Base-by-base conservation (phyloP, 1,140 invertebrate genomes). In the Tenebrio molitor region DNA sequence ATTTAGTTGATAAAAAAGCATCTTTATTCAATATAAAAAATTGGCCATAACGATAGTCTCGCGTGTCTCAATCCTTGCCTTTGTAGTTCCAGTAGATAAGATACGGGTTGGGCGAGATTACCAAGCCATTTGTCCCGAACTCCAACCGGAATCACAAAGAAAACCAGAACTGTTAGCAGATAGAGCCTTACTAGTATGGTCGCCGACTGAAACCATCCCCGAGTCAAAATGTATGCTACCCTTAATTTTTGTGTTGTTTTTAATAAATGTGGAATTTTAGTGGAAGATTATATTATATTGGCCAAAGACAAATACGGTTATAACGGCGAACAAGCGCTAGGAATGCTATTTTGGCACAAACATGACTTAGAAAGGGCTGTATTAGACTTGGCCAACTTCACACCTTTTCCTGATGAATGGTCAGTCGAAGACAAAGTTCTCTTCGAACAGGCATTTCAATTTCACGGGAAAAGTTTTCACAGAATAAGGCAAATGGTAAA, bases 231-330 rank as follows among this genome's bases (percentile, higher is more conserved):
- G 95, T 96, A 89, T 58, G 50, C 23, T 39, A 39, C 23, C 12
- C 50, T 23, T 6, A 12, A 2, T 19, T 19, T 12, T n/a, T 23
- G n/a, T 58, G n/a, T 46, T 46, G 42, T 14, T 21, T 7, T 6
- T 44, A 34, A 10, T 62, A 15, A 70, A 72, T 21, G 46, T 50
- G 77, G 79, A 65, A 74, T 86, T 88, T 23, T 78, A 95, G 96
- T 98, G 87, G 96, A 98, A 85, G 93, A 97, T 81, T 98, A 97
- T 81, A 94, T 97, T 73, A 89, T 90, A 77, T 89, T 97, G 75
- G 95, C 97, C n/a, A 98, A 97, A 86, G 96, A 98, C 81, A 98
- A 97, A 83, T 98, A 97, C 89, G 96, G 95, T 44, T 99, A 99
- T 78, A 98, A 97, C 85, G 94, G 93, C 33, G 97, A 99, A 87